phyloP scores from a whole-genome alignment of 2,888 invertebrate genomes.

The Drosophila anceps region DNA sequence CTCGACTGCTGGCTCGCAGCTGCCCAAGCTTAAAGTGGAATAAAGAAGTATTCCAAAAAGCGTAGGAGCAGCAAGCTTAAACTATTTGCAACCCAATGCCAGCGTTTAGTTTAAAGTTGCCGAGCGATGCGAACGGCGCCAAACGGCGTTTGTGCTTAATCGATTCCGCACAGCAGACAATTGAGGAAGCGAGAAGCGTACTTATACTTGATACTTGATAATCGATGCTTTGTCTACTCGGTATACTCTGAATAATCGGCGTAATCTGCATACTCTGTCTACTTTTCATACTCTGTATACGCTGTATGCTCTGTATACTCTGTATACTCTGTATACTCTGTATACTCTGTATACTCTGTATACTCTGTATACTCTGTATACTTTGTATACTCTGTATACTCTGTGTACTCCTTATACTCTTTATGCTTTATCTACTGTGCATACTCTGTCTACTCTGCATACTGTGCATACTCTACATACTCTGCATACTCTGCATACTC shows the following conservation, averaged over 20 bases:
- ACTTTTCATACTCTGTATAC: background rate
- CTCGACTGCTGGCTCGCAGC: background rate
- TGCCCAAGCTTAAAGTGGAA: background rate
- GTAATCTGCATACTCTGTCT: background rate
- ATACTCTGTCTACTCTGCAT: background rate
- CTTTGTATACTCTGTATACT: background rate
- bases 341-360: background rate
- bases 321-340: background rate
- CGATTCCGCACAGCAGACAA: too few relatives aligned
- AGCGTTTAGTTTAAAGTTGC: background rate
- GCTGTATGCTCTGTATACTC: background rate
- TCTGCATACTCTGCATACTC: background rate
- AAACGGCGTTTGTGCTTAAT: background rate
- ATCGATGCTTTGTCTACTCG: background rate
- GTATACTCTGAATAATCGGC: background rate
- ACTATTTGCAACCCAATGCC: background rate
- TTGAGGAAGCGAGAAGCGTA: background rate
- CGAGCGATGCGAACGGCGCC: background rate
- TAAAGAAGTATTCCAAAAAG: conserved; percentile 32
- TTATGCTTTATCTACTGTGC: too few relatives aligned
- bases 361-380: background rate
- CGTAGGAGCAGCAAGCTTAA: background rate
- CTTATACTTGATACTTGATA: background rate
- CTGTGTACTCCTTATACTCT: background rate
- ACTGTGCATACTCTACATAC: background rate